Conservation (phyloP, 2,113 vertebrate species). For the Choloepus hoffmanni region DNA sequence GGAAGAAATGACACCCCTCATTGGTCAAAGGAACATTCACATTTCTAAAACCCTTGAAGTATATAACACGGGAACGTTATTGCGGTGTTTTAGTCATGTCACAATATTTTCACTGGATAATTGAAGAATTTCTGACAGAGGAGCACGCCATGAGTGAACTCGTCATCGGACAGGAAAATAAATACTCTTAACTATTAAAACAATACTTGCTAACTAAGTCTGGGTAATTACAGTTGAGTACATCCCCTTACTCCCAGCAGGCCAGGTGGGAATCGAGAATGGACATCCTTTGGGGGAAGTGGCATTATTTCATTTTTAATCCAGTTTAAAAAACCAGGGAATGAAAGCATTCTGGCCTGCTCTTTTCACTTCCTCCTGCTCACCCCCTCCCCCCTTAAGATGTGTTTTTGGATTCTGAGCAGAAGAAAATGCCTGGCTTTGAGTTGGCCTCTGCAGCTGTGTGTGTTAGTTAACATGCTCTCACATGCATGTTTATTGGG, state of each 20-base stretch:
- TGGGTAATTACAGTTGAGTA: background rate
- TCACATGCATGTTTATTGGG: background rate
- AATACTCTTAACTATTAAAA: background rate
- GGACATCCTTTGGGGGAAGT: background rate
- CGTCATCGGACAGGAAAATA: background rate
- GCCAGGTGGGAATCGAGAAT: background rate
- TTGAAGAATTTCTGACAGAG: background rate
- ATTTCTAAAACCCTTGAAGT: slow-evolving; percentile 26
- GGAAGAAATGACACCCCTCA: slow-evolving; percentile 33
- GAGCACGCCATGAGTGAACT: background rate
- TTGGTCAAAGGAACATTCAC: slow-evolving; percentile 35
- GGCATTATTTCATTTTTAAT: too few relatives aligned
- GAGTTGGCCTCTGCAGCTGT: background rate
- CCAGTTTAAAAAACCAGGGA: background rate
- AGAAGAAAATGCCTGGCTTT: background rate
- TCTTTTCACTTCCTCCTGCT: background rate
- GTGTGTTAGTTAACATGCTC: background rate
- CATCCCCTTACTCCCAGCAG: background rate
- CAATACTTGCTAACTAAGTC: background rate
- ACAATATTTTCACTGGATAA: background rate
- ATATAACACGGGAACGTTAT: background rate
- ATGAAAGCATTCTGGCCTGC: background rate
- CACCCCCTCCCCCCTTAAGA: background rate
- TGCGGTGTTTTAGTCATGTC: background rate
- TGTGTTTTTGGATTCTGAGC: background rate